A percentile compares a stretch with the other conserved stretches of the same genome.
These are phyloP conservation scores for Malurus elegans DNA, from an alignment of 2,113 vertebrate genomes.

Conservation along the genomic window DNA sequence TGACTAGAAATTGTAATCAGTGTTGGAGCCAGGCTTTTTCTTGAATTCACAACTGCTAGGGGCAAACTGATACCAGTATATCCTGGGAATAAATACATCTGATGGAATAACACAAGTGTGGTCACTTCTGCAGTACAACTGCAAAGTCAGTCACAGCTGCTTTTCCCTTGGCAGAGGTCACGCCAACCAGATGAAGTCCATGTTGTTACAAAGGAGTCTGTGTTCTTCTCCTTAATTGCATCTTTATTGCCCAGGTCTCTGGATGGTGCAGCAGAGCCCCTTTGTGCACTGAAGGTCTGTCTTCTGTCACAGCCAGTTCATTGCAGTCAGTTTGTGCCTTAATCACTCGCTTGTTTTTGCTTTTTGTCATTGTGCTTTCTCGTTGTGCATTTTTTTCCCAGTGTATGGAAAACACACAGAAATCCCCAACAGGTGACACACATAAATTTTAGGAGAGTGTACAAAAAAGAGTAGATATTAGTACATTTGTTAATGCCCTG, in stretches of 20 bases:
- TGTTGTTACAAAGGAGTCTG: conserved; percentile 11
- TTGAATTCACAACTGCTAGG: background rate
- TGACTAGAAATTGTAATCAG: background rate
- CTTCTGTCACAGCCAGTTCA: conserved; percentile 19
- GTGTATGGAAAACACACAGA: background rate
- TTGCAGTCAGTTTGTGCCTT: background rate
- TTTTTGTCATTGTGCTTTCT: background rate
- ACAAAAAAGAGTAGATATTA: background rate
- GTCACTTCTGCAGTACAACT: background rate
- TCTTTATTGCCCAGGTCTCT: conserved; percentile 40
- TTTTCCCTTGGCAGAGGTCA: background rate
- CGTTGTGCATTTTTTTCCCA: background rate
- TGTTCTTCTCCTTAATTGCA: conserved; percentile 44
- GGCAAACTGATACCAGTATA: background rate
- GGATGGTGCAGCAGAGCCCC: background rate
- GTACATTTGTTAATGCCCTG: background rate
- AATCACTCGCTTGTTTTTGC: background rate
- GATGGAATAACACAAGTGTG: background rate
- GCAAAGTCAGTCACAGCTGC: background rate
- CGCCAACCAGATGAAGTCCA: background rate
- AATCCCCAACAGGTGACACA: background rate
- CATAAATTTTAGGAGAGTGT: background rate
- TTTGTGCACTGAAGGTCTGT: background rate
- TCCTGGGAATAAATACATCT: background rate
- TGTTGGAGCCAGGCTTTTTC: background rate